Evolutionary conservation across 2,113 vertebrate genomes (phyloP), one percentile per base, ranked within the genome.

Genomic region (Protobothrops mucrosquamatus): DNA sequence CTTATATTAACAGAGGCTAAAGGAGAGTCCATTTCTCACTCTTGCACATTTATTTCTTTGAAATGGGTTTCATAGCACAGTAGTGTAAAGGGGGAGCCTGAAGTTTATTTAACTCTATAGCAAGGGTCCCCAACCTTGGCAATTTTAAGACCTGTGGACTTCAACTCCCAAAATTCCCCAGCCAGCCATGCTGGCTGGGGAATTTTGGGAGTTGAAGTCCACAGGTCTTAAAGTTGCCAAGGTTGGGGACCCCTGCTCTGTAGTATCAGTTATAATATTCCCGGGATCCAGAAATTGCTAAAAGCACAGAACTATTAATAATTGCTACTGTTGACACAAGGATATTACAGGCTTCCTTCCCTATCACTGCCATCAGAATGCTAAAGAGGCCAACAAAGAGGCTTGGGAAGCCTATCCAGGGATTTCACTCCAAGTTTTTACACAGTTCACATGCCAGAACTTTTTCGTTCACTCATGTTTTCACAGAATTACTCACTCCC

Each of bases 271-370:
- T 0, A 91, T 87, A 90, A 91, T 90, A 94, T 26, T 1, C 57
- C 92, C 24, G 91, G 86, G n/a, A 91, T 91, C 85, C 90, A 59
- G 81, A 94, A 56, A 87, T 85, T 6, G 81, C 88, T 34, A 34
- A 93, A 94, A 95, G 43, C 23, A 48, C 43, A 92, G 90, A 24
- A 87, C 88, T 96, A 96, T 94, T 95, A 96, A 96, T 87, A 96
- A 93, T 39, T 59, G 91, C 10, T 81, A 29, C 89, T 87, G 39
- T 2, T 89, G 93, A 95, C 87, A 93, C 74, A 61, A 87, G 90
- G 34, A 94, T 91, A 89, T 94, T 92, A 87, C 64, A 85, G 85
- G 64, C 93, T 93, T 61, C 91, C 48, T 57, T 89, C 46, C 55
- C 91, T 89, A 91, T 29, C 3, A 87, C 85, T 85, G 74, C 92